Evolutionary conservation across 2,797 vertebrate species (phyloP).

Genomic region (Tamandua tetradactyla): DNA sequence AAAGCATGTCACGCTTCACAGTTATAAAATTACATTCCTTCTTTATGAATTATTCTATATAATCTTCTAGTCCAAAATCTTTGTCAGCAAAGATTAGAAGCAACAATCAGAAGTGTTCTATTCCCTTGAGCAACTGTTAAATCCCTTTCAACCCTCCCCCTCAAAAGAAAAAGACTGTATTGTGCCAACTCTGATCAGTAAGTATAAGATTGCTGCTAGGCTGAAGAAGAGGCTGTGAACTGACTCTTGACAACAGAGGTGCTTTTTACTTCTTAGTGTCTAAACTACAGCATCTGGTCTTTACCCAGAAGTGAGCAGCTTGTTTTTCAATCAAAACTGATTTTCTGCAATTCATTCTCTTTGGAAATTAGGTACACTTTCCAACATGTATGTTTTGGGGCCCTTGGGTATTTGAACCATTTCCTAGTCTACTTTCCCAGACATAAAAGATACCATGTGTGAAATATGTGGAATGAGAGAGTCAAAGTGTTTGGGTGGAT

Average conservation of each 20-base stretch:
- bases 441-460: constrained; percentile 66
- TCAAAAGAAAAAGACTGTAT: background rate
- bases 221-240: constrained; percentile 1
- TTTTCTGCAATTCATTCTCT: constrained; percentile 58
- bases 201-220: background rate
- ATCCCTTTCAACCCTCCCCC: no score
- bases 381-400: constrained; percentile 58
- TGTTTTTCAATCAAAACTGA: constrained; percentile 61
- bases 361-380: constrained; percentile 73
- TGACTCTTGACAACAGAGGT: background rate
- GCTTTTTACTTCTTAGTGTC: background rate
- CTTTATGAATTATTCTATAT: constrained; percentile 1
- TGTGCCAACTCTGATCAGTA: background rate
- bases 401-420: constrained; percentile 64
- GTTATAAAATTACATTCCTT: background rate
- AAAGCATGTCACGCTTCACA: background rate
- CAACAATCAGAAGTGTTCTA: background rate
- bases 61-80: background rate
- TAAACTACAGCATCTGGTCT: constrained; percentile 35
- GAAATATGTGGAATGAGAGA: constrained; percentile 69
- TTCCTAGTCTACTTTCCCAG: constrained; percentile 71
- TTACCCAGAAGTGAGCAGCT: constrained; percentile 55
- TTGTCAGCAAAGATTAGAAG: background rate
- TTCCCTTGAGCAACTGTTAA: background rate
- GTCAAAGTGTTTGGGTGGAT: constrained; percentile 72